Conservation (phyloP, 2,113 vertebrate genomes). For the Cisticola juncidis region DNA sequence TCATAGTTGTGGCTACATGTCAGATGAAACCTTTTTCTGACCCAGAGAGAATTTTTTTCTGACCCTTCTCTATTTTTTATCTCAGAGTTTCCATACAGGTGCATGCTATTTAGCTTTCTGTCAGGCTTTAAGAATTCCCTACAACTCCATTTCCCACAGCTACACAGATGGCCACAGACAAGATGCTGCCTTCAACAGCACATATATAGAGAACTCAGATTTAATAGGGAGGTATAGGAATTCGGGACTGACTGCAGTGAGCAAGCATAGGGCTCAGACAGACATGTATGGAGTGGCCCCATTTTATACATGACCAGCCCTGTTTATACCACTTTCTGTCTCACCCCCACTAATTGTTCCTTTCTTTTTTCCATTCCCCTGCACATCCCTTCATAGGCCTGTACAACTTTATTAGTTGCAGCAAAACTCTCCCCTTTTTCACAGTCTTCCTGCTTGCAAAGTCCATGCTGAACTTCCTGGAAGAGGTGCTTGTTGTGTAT, state of each 20-base stretch:
- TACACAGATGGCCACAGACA: not conserved
- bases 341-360: fast-evolving
- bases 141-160: too few relatives aligned
- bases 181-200: not conserved
- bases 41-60: too few relatives aligned
- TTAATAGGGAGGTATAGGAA: not conserved
- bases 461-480: not conserved
- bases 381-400: not conserved
- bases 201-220: not conserved
- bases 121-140: too few relatives aligned
- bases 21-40: too few relatives aligned
- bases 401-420: not conserved
- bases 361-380: not conserved
- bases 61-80: too few relatives aligned
- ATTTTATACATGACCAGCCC: not conserved
- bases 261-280: not conserved
- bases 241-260: not conserved
- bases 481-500: not conserved
- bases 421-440: fast-evolving
- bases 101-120: too few relatives aligned
- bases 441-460: not conserved
- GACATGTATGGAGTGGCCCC: fast-evolving
- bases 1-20: not conserved
- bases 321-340: not conserved
- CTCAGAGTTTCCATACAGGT: too few relatives aligned